Percentiles rank a stretch among this genome's conserved stretches.
Conservation (phyloP, 2,113 vertebrate species). For the Eulemur macaco region DNA sequence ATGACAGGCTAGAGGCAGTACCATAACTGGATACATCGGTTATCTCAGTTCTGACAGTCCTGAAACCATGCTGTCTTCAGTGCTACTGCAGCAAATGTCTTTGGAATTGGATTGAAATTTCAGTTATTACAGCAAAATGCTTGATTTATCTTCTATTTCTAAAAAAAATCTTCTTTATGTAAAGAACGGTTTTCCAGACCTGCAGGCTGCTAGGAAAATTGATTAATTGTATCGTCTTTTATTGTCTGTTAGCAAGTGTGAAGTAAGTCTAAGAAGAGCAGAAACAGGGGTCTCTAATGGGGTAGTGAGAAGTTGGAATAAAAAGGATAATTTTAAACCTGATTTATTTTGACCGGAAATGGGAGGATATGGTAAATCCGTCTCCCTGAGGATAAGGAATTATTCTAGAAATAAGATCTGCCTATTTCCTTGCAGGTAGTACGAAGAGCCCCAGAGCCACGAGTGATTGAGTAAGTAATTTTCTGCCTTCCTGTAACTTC, state of each 20-base stretch:
- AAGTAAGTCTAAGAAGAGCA: background rate
- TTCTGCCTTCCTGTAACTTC: background rate
- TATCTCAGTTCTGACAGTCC: background rate
- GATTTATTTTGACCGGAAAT: constrained; percentile 18
- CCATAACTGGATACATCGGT: background rate
- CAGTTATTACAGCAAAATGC: background rate
- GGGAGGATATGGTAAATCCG: background rate
- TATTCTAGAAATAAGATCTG: background rate
- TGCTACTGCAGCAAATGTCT: background rate
- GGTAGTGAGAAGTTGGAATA: background rate
- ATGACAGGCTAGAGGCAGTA: background rate
- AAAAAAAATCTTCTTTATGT: background rate
- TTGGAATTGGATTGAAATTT: constrained; percentile 23
- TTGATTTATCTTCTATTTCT: constrained; percentile 12
- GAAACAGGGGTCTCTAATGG: background rate
- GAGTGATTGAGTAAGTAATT: constrained; percentile 92
- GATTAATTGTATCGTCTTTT: background rate
- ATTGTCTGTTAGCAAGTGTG: background rate
- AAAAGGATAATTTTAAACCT: background rate
- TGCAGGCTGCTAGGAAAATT: background rate
- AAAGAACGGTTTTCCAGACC: constrained; percentile 9
- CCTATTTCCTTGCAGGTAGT: constrained; percentile 83
- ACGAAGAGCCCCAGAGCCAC: constrained; percentile 87
- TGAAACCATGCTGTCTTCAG: background rate
- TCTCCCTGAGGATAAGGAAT: background rate